A percentile compares a stretch with the other conserved stretches of the same genome.
Evolutionary conservation across 1,140 invertebrate species (phyloP).

Genomic region (Bradysia coprophila): DNA sequence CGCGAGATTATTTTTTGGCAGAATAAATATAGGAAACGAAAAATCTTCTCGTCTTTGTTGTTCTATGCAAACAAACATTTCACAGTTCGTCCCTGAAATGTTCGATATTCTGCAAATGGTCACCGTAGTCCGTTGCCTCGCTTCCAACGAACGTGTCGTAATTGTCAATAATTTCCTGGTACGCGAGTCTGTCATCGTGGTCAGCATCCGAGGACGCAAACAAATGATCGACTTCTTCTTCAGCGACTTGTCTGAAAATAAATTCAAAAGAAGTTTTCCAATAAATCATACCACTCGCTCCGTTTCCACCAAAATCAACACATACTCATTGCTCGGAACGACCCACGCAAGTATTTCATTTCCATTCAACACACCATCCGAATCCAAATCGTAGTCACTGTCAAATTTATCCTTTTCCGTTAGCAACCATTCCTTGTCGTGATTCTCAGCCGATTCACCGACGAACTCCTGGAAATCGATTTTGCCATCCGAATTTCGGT

Average conservation of each 20-base stretch:
- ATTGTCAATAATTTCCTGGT: conserved; percentile 72
- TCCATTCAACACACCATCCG: conserved; percentile 62
- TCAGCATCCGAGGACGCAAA: conserved; percentile 78
- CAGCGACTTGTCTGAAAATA: conserved; percentile 53
- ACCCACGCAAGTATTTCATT: conserved; percentile 79
- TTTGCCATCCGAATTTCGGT: conserved; percentile 62
- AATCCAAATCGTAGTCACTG: conserved; percentile 68
- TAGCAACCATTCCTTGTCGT: conserved; percentile 65
- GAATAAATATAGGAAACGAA: too few species aligned
- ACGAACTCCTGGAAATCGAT: conserved; percentile 72
- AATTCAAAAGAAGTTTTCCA: conserved; percentile 8
- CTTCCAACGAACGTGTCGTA: conserved; percentile 89
- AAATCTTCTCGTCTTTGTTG: too few species aligned
- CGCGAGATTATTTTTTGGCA: too few species aligned
- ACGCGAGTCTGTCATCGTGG: conserved; percentile 64
- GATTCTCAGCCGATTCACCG: conserved; percentile 47
- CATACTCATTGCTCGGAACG: conserved; percentile 76
- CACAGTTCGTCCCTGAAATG: conserved; percentile 68
- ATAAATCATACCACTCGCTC: too few species aligned
- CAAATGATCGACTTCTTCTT: conserved; percentile 81
- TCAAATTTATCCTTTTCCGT: conserved; percentile 84
- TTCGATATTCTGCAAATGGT: conserved; percentile 60
- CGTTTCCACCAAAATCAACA: conserved; percentile 6
- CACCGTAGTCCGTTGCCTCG: conserved; percentile 89
- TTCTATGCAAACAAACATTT: too few species aligned